Evolutionary conservation across 2,888 invertebrate genomes (phyloP).

Genomic region (Phengaris arion): DNA sequence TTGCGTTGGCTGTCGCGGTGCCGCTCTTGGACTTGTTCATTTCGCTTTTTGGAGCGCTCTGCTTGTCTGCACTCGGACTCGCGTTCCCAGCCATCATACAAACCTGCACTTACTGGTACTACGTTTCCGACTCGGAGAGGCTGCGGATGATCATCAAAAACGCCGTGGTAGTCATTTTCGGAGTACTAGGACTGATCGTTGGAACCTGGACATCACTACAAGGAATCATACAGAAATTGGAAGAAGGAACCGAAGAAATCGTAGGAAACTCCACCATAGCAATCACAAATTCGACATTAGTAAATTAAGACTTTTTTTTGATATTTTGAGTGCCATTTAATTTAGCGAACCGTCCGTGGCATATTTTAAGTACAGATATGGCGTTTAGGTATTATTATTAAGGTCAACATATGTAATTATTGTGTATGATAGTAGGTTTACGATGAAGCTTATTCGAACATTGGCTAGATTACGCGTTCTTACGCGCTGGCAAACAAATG

Average conservation of each 20-base stretch:
- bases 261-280: conserved; percentile 40
- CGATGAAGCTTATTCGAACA: neutral
- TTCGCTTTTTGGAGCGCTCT: conserved; percentile 92
- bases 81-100: conserved; percentile 95
- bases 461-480: neutral
- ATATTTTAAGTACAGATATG: conserved; percentile 42
- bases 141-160: conserved; percentile 82
- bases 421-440: neutral
- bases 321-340: conserved; percentile 51
- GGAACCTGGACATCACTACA: conserved; percentile 85
- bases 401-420: conserved; percentile 29
- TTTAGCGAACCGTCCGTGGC: conserved; percentile 45
- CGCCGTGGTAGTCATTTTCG: conserved; percentile 81
- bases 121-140: conserved; percentile 75
- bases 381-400: conserved; percentile 25
- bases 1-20: conserved; percentile 89
- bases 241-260: conserved; percentile 39
- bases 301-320: conserved; percentile 36
- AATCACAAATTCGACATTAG: conserved; percentile 40
- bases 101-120: conserved; percentile 89
- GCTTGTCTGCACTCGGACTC: conserved; percentile 91
- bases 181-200: conserved; percentile 82
- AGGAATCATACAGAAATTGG: conserved; percentile 81
- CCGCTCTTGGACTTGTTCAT: conserved; percentile 91
- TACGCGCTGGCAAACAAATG: neutral